Percentiles rank a stretch among this genome's conserved stretches.
Evolutionary conservation across 2,888 invertebrate species (phyloP).

Genomic region (Lasioglossum marginatum): DNA sequence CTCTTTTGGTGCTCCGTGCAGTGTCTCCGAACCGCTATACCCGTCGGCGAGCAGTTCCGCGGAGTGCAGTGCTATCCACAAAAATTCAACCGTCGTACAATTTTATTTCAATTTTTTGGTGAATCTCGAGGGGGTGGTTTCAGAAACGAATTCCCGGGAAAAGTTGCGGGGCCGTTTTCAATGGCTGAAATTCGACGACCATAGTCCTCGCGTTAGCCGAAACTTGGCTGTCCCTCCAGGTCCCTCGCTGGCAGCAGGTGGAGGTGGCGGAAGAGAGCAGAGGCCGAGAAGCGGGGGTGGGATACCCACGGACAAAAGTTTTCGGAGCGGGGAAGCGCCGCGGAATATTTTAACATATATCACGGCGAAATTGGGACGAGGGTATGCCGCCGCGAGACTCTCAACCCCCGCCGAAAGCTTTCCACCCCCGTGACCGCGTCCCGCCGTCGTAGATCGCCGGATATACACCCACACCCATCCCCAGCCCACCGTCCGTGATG

Average conservation of each 20-base stretch:
- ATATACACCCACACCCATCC: neutral
- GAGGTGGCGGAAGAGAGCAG: slow-evolving; percentile 19
- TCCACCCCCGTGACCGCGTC: slow-evolving; percentile 37
- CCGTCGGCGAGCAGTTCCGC: neutral
- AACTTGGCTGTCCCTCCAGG: slow-evolving; percentile 49
- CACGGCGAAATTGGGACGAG: slow-evolving; percentile 73
- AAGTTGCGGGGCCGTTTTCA: slow-evolving; percentile 72
- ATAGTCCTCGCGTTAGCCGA: slow-evolving; percentile 78
- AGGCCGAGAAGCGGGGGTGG: neutral
- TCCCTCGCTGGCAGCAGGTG: slow-evolving; percentile 39
- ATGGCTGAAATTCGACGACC: slow-evolving; percentile 71
- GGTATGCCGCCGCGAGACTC: slow-evolving; percentile 59
- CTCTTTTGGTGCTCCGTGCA: neutral
- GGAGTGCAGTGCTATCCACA: neutral
- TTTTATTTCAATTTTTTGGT: neutral
- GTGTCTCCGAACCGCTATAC: neutral
- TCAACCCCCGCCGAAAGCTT: slow-evolving; percentile 36
- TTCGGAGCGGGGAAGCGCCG: slow-evolving; percentile 59
- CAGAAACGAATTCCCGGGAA: neutral
- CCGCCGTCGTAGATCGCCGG: slow-evolving; percentile 40
- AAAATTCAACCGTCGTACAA: neutral
- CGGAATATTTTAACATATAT: slow-evolving; percentile 80
- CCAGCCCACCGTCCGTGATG: neutral
- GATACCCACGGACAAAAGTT: slow-evolving; percentile 50
- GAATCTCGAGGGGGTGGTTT: slow-evolving; percentile 8